phyloP scores from a whole-genome alignment of 2,113 vertebrate species.

The Alethe diademata region DNA sequence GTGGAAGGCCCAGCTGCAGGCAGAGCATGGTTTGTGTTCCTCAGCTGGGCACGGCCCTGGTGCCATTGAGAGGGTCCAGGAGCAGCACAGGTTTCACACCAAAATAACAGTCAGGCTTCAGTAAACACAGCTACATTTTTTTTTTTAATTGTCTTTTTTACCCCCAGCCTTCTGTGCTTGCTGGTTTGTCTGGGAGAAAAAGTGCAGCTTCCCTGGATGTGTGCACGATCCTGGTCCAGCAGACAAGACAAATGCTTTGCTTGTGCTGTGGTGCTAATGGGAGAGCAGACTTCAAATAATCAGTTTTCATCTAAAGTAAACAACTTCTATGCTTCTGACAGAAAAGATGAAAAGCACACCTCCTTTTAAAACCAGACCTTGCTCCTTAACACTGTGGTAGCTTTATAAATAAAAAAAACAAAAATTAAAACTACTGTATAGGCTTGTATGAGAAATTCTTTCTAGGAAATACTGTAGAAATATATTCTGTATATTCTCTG shows the following conservation, averaged over 20 bases:
- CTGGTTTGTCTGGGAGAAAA: neutral
- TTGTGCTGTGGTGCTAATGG: conserved; percentile 19
- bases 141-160: neutral
- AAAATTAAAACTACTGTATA: neutral
- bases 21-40: no score
- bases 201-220: neutral
- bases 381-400: conserved; percentile 5
- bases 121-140: neutral
- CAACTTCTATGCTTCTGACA: conserved; percentile 14
- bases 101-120: neutral
- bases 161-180: neutral
- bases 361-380: neutral
- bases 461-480: neutral
- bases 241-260: conserved; percentile 42
- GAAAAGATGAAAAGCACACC: conserved; percentile 23
- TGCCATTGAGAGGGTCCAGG: accelerated
- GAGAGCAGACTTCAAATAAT: conserved; percentile 40
- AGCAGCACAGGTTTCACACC: neutral
- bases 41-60: accelerated
- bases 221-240: neutral
- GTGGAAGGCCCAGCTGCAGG: neutral
- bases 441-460: neutral
- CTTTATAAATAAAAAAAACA: neutral
- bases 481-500: neutral
- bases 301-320: conserved; percentile 40